phyloP scores from a whole-genome alignment of 2,888 invertebrate genomes.

The Noctua pronuba region DNA sequence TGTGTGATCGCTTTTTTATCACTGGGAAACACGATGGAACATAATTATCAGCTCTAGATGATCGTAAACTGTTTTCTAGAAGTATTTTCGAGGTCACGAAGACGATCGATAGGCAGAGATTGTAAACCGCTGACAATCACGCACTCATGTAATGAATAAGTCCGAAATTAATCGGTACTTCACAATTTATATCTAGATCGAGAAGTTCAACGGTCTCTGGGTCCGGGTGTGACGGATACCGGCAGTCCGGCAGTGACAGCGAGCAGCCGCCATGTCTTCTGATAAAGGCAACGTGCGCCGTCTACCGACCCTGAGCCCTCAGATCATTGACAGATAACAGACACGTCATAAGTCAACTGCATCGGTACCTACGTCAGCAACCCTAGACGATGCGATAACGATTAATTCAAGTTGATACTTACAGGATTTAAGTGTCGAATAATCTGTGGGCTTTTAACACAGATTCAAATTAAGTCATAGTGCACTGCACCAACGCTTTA shows the following conservation, averaged over 20 bases:
- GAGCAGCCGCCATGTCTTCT: conserved; percentile 23
- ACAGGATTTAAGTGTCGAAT: not conserved
- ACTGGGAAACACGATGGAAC: not conserved
- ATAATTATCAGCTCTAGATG: not conserved
- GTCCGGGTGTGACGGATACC: conserved; percentile 24
- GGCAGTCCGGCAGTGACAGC: not conserved
- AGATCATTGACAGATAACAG: conserved; percentile 57
- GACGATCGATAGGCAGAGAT: conserved; percentile 6
- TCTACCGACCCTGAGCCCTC: conserved; percentile 21
- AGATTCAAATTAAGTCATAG: conserved; percentile 10
- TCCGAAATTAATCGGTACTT: conserved; percentile 29
- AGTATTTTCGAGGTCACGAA: conserved; percentile 3
- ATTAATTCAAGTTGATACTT: not conserved
- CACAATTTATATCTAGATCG: conserved; percentile 26
- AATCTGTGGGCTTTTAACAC: not conserved
- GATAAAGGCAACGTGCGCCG: conserved; percentile 30
- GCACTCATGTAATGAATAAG: conserved; percentile 21
- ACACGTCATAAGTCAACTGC: conserved; percentile 7
- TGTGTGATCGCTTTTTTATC: not conserved
- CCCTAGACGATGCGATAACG: conserved; percentile 26
- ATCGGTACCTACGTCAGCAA: conserved; percentile 16
- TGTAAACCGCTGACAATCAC: conserved; percentile 35
- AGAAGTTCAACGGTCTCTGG: conserved; percentile 45
- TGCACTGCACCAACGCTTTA: conserved; percentile 9
- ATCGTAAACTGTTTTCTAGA: conserved; percentile 4